Evolutionary conservation across 1,140 invertebrate species (phyloP).

Genomic region (Patella vulgata): DNA sequence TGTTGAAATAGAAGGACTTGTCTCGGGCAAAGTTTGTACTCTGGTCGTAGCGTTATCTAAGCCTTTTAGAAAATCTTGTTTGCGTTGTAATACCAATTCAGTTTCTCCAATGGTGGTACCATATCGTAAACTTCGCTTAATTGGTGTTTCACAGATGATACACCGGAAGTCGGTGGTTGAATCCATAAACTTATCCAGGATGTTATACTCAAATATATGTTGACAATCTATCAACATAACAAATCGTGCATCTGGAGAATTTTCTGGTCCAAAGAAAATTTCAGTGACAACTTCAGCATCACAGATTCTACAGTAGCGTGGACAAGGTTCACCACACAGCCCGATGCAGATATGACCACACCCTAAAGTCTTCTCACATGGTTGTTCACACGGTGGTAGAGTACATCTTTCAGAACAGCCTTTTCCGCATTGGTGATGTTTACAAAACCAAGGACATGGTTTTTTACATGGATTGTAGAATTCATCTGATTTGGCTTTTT

Average conservation of each 20-base stretch:
- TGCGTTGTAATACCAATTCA: too few species aligned
- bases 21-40: too few species aligned
- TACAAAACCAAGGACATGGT: constrained; percentile 62
- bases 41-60: too few species aligned
- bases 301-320: constrained; percentile 28
- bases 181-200: constrained; percentile 67
- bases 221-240: constrained; percentile 33
- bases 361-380: neutral
- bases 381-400: constrained; percentile 7
- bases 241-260: constrained; percentile 12
- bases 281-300: constrained; percentile 65
- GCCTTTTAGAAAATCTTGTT: too few species aligned
- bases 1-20: too few species aligned
- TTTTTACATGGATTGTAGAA: constrained; percentile 72
- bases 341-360: constrained; percentile 66
- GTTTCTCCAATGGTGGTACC: constrained; percentile 71
- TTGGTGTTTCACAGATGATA: constrained; percentile 72
- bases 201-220: constrained; percentile 31
- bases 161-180: constrained; percentile 69
- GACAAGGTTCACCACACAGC: constrained; percentile 73
- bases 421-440: constrained; percentile 69
- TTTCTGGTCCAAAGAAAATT: constrained; percentile 65
- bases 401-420: neutral
- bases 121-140: constrained; percentile 71
- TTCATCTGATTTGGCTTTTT: constrained; percentile 70